Evolutionary conservation across 2,797 vertebrate species (phyloP).

Genomic region (Syngnathus rostellatus): DNA sequence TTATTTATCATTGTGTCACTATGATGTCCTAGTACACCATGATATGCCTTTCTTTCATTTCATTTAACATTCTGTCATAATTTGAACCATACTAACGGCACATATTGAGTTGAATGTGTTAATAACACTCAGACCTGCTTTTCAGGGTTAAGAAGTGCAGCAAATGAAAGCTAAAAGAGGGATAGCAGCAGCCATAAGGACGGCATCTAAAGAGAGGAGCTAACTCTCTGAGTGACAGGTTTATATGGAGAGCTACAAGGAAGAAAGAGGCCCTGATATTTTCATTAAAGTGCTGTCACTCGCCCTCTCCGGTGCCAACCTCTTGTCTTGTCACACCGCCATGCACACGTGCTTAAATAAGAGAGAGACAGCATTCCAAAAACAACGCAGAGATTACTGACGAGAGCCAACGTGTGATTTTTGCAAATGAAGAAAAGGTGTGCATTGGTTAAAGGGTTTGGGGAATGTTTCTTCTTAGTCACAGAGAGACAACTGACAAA

Average conservation of each 20-base stretch:
- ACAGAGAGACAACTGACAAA: too few relatives aligned
- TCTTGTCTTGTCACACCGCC: constrained; percentile 21
- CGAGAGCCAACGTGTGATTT: not conserved
- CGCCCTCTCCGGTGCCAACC: constrained; percentile 9
- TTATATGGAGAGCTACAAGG: constrained; percentile 18
- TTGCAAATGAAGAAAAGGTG: not conserved
- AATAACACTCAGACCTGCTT: not conserved
- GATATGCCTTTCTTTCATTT: too few relatives aligned
- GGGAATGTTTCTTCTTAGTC: not conserved
- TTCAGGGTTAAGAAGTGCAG: constrained; percentile 7
- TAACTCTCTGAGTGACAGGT: constrained; percentile 24
- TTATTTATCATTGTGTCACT: too few relatives aligned
- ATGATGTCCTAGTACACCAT: too few relatives aligned
- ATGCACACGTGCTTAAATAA: constrained; percentile 24
- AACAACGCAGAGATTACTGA: not conserved
- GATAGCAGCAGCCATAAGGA: constrained; percentile 10
- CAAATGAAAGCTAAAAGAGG: constrained; percentile 21
- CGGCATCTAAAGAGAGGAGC: constrained; percentile 25
- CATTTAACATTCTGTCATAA: not conserved
- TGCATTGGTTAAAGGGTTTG: not conserved
- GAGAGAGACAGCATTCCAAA: constrained; percentile 20
- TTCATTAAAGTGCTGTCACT: constrained; percentile 54
- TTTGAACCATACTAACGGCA: not conserved
- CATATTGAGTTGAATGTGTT: not conserved
- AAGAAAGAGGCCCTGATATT: constrained; percentile 34